Base-by-base conservation (phyloP, 2,888 invertebrate species). In the Pristionchus fissidentatus region DNA sequence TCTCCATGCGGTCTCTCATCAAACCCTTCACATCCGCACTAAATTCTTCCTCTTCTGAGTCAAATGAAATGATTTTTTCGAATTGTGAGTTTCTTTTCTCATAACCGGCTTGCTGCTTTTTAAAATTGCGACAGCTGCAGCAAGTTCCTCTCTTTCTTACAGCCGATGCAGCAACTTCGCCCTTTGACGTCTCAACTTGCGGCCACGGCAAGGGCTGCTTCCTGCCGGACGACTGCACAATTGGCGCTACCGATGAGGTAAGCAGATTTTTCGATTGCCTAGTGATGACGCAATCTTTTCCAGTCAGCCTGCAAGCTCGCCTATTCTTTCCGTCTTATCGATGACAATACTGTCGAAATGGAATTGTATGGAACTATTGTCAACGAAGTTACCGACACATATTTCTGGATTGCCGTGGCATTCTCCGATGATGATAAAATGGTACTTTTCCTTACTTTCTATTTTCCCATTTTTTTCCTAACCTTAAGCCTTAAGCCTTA, bases 121-220 rank as follows among this genome's bases (percentile, higher is more conserved):
- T 29, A 8, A 15, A 57, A n/a, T n/a, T n/a, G 8, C n/a, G n/a
- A 5, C 55, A 1, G 7, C 26, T 57, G 2, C n/a, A n/a, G n/a
- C n/a, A n/a, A 57, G 19, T 8, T 1, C 7, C 26, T 57, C 32
- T 32, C 3, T 15, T 55, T 55, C 7, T 38, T 66, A n/a, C 32
- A 5, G 8, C 13, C 3, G n/a, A 52, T 57, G 32, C n/a, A 49
- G 75, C 22, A 19, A 35, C 75, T 3, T 75, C 46, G 26, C 75
- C 46, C 26, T 77, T 77, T 41, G 75, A 77, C 35, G 49, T 77
- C 32, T 77, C 75, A 4, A 35, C 75, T 32, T 77, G 75, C n/a
- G 75, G 75, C 49, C 46, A 77, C 49, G 49, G 49, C 29, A 77
- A 77, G 75, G 75, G 46, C 13, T 77, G 75, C 35, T 77, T 70